These are phyloP conservation scores for Ptychochromis oligacanthus DNA, from an alignment of 2,113 vertebrate genomes.

Conservation along the genomic window DNA sequence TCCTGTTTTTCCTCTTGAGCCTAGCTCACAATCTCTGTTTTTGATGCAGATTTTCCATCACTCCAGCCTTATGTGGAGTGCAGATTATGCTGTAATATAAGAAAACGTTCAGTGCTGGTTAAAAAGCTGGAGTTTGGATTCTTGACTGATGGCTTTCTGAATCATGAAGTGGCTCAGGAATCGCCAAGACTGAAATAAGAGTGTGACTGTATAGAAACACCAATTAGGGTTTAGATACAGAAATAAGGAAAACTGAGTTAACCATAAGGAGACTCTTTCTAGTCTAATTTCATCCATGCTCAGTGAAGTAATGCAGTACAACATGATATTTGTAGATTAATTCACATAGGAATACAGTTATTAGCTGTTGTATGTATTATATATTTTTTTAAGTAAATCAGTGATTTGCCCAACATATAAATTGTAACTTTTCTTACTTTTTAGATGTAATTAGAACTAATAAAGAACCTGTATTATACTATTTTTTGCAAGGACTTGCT, in stretches of 20 bases:
- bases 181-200: constrained; percentile 18
- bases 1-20: constrained; percentile 4
- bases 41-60: constrained; percentile 16
- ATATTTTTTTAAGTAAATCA: background rate
- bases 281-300: background rate
- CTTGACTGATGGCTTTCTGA: constrained; percentile 20
- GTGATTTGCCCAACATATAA: background rate
- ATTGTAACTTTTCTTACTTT: background rate
- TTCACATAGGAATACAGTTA: background rate
- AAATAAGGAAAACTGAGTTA: background rate
- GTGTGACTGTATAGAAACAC: constrained; percentile 12
- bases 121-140: background rate
- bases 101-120: constrained; percentile 4
- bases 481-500: background rate
- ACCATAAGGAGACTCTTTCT: background rate
- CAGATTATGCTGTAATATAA: constrained; percentile 16
- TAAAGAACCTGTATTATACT: constrained; percentile 7
- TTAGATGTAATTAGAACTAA: background rate
- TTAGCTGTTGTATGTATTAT: background rate
- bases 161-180: background rate
- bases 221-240: background rate
- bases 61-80: background rate
- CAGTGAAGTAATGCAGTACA: background rate
- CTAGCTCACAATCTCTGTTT: constrained; percentile 14
- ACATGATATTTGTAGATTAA: background rate